Percentiles rank a stretch among this genome's conserved stretches.
phyloP scores from a whole-genome alignment of 1,140 invertebrate species.

The Aphelinus atriplicis region DNA sequence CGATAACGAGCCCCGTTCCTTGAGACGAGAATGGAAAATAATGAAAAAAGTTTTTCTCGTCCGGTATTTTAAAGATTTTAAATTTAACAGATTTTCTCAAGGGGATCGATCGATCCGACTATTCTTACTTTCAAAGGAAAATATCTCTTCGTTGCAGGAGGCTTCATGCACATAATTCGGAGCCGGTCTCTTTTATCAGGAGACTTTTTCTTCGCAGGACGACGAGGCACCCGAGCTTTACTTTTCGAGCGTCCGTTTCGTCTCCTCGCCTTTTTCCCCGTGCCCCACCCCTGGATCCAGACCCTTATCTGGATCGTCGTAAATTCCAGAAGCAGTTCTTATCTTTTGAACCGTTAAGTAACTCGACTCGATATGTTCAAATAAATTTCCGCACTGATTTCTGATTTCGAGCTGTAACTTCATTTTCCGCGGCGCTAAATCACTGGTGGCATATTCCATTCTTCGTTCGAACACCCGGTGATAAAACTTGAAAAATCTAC shows the following conservation, averaged over 20 bases:
- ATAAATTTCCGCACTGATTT: constrained; percentile 28
- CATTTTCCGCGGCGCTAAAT: constrained; percentile 9
- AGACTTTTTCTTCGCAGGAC: neutral
- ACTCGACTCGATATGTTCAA: constrained; percentile 31
- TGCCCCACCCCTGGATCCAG: neutral
- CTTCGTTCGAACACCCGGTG: neutral
- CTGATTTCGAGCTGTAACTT: constrained; percentile 25
- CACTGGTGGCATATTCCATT: neutral
- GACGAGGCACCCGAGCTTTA: neutral
- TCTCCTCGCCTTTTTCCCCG: neutral
- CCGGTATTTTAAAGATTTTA: no score
- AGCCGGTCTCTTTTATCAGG: neutral
- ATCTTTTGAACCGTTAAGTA: constrained; percentile 31
- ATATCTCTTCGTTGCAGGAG: no score
- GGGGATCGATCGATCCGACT: no score
- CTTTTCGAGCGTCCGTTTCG: constrained; percentile 1
- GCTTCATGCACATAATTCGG: no score
- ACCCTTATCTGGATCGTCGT: constrained; percentile 31
- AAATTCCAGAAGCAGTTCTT: constrained; percentile 25
- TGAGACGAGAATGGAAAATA: no score
- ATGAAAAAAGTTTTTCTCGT: no score
- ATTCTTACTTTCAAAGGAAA: no score
- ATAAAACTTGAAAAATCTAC: no score
- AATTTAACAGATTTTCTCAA: no score
- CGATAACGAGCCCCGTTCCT: no score